Conservation (phyloP, 2,888 invertebrate species). For the Mythimna loreyi region DNA sequence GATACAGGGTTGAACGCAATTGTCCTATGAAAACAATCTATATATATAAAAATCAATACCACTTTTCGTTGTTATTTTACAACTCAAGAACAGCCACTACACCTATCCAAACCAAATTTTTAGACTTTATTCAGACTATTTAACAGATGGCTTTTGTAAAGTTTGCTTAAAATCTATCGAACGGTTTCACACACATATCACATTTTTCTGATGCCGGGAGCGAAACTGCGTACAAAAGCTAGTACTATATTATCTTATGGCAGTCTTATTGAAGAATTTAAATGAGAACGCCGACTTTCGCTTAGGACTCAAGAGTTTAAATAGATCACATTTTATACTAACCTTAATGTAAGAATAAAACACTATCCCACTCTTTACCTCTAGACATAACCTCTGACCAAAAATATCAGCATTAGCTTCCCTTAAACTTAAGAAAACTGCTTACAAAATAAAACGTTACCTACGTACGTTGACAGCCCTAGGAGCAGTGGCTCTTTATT, state of each 20-base stretch:
- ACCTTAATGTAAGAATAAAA: slow-evolving; percentile 7
- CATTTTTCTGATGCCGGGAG: no score
- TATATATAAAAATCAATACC: neutral
- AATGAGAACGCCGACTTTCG: no score
- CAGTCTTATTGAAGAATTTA: neutral
- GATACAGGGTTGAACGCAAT: slow-evolving; percentile 22
- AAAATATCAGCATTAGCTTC: slow-evolving; percentile 28
- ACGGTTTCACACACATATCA: no score
- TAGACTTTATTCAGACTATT: no score
- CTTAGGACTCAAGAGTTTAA: no score
- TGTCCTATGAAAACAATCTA: neutral
- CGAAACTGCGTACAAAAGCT: no score
- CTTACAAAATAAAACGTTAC: neutral
- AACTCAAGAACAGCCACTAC: no score
- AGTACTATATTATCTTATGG: no score
- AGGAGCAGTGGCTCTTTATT: slow-evolving; percentile 31
- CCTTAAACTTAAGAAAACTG: neutral
- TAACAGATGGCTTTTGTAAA: no score
- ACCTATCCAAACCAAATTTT: no score
- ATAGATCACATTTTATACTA: neutral
- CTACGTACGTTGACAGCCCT: slow-evolving; percentile 47
- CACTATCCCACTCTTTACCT: slow-evolving; percentile 42
- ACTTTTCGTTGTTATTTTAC: no score
- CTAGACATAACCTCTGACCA: slow-evolving; percentile 31
- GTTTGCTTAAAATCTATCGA: no score